These are phyloP conservation scores for Trachelipus rathkii DNA, from an alignment of 1,140 invertebrate species.

Conservation along the genomic window DNA sequence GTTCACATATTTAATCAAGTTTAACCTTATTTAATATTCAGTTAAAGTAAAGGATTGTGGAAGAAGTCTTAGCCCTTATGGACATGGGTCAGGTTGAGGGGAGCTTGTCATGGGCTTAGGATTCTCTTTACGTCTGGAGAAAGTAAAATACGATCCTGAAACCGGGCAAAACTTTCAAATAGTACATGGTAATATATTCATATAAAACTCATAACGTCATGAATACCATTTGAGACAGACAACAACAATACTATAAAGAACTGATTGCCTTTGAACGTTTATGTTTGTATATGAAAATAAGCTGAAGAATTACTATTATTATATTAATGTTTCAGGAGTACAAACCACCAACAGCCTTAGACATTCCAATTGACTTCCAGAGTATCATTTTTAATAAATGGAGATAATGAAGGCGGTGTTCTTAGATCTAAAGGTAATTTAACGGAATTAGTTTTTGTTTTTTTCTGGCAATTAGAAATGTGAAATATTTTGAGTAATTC, in stretches of 20 bases:
- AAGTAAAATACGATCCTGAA: conserved; percentile 62
- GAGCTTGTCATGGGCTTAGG: conserved; percentile 82
- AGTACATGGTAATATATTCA: conserved; percentile 63
- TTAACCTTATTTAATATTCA: conserved; percentile 54
- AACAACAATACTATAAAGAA: background rate
- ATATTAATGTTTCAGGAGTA: conserved; percentile 59
- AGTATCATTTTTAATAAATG: conserved; percentile 65
- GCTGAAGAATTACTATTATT: background rate
- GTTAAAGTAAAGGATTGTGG: conserved; percentile 73
- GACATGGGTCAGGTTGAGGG: conserved; percentile 85
- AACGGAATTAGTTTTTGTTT: background rate
- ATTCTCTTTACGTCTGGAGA: conserved; percentile 71
- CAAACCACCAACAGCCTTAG: conserved; percentile 72
- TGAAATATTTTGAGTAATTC: background rate
- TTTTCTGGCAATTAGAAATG: background rate
- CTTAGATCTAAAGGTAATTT: conserved; percentile 70
- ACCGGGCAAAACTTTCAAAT: conserved; percentile 68
- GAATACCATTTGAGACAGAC: background rate
- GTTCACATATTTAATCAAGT: background rate
- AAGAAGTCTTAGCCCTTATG: conserved; percentile 65
- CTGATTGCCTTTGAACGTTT: too few relatives aligned
- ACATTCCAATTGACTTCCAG: conserved; percentile 80
- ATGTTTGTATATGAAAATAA: background rate
- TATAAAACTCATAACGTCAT: background rate
- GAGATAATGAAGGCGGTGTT: conserved; percentile 63